Conservation (phyloP, 2,113 vertebrate species). For the Protomyctophum bolini region DNA sequence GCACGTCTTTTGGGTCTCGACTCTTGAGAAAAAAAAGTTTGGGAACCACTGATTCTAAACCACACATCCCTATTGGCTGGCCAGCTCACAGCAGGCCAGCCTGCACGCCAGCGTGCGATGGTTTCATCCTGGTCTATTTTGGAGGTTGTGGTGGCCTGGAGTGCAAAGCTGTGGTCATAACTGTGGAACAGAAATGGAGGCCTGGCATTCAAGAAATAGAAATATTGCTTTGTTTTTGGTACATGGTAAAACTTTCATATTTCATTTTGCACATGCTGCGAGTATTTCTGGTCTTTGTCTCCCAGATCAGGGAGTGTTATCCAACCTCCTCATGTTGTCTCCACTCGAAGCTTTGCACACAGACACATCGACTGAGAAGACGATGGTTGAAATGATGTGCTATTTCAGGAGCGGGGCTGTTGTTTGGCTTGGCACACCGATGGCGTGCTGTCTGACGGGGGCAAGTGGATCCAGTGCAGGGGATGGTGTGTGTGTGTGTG, state of each 20-base stretch:
- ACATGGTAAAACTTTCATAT: constrained; percentile 14
- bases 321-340: constrained; percentile 11
- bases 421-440: constrained; percentile 64
- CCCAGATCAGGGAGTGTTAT: constrained; percentile 9
- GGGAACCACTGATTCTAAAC: no score
- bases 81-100: constrained; percentile 1
- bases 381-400: constrained; percentile 44
- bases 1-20: no score
- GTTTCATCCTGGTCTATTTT: constrained; percentile 48
- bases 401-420: constrained; percentile 59
- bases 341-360: constrained; percentile 7
- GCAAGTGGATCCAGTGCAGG: constrained; percentile 46
- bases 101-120: constrained; percentile 10
- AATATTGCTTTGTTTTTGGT: constrained; percentile 45
- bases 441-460: constrained; percentile 13
- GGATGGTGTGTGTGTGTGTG: constrained; percentile 2
- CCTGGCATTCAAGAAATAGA: constrained; percentile 39
- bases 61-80: background rate
- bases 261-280: constrained; percentile 20
- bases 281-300: constrained; percentile 15
- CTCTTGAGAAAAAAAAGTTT: no score
- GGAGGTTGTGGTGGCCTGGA: constrained; percentile 52
- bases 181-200: constrained; percentile 49
- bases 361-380: constrained; percentile 26
- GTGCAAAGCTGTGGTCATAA: constrained; percentile 60